Conservation (phyloP, 2,113 vertebrate genomes). For the Malurus cyaneus region DNA sequence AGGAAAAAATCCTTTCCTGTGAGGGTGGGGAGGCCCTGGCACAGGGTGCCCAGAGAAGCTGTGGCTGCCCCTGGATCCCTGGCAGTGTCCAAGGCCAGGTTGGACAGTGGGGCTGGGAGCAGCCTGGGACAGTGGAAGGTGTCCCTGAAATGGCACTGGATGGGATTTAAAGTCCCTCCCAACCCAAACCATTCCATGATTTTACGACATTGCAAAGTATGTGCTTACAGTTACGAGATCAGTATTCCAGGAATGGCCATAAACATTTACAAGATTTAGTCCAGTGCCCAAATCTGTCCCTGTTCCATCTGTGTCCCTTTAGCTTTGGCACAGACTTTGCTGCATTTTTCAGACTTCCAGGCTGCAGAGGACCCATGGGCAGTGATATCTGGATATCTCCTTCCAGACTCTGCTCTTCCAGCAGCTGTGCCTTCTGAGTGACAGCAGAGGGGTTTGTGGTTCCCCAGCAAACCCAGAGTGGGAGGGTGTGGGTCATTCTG, state of each 20-base stretch:
- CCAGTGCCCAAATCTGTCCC: not conserved
- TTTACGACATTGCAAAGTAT: not conserved
- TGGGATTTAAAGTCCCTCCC: not conserved
- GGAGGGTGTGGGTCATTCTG: not conserved
- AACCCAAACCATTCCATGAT: no score
- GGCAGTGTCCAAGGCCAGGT: not conserved
- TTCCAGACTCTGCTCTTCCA: not conserved
- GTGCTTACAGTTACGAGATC: not conserved
- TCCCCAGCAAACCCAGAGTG: not conserved
- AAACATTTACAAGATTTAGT: not conserved
- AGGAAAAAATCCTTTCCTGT: not conserved
- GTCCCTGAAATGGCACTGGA: not conserved
- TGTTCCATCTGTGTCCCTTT: not conserved
- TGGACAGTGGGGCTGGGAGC: no score
- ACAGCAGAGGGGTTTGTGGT: not conserved
- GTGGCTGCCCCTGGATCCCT: not conserved
- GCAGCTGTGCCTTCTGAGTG: not conserved
- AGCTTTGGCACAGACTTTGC: not conserved
- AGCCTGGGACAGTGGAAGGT: accelerated
- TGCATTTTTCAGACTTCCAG: not conserved
- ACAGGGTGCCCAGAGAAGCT: not conserved
- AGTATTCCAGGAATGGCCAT: not conserved
- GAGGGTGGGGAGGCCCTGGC: not conserved
- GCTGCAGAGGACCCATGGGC: accelerated
- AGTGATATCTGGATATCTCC: not conserved